These are phyloP conservation scores for Monodelphis domestica DNA, from an alignment of 2,797 vertebrate species.

Conservation along the genomic window DNA sequence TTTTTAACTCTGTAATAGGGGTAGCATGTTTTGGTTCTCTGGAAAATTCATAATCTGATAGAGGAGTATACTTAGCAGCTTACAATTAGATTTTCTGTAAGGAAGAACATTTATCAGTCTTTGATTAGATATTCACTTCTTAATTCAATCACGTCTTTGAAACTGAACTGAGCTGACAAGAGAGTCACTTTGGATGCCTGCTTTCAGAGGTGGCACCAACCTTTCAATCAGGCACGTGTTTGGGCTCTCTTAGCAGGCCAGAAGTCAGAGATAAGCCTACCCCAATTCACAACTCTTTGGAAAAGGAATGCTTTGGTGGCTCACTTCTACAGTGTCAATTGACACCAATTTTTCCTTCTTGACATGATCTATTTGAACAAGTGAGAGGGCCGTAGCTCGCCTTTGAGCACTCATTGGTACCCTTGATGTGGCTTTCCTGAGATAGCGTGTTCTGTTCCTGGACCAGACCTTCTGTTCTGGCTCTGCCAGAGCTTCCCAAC, in stretches of 20 bases:
- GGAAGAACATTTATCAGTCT: slow-evolving; percentile 60
- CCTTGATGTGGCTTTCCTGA: background rate
- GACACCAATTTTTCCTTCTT: slow-evolving; percentile 43
- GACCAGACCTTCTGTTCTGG: background rate
- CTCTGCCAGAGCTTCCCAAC: background rate
- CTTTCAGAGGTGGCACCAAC: background rate
- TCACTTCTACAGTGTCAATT: slow-evolving; percentile 21
- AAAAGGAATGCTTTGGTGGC: background rate
- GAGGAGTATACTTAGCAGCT: slow-evolving; percentile 57
- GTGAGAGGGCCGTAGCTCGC: background rate
- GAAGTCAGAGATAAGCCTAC: background rate
- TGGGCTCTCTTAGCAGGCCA: background rate
- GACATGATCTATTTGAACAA: slow-evolving; percentile 51
- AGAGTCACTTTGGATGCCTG: background rate
- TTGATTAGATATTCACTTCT: slow-evolving; percentile 60
- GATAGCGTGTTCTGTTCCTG: background rate
- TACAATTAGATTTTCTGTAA: slow-evolving; percentile 58
- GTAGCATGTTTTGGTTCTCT: slow-evolving; percentile 37
- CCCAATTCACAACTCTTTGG: background rate
- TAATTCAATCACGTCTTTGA: slow-evolving; percentile 32
- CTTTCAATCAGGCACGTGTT: background rate
- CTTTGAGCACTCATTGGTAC: background rate
- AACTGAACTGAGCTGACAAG: background rate
- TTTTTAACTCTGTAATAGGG: slow-evolving; percentile 57
- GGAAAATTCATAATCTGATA: slow-evolving; percentile 64